Base-by-base conservation (phyloP, 1,140 invertebrate genomes). In the Drosophila pectinifera region DNA sequence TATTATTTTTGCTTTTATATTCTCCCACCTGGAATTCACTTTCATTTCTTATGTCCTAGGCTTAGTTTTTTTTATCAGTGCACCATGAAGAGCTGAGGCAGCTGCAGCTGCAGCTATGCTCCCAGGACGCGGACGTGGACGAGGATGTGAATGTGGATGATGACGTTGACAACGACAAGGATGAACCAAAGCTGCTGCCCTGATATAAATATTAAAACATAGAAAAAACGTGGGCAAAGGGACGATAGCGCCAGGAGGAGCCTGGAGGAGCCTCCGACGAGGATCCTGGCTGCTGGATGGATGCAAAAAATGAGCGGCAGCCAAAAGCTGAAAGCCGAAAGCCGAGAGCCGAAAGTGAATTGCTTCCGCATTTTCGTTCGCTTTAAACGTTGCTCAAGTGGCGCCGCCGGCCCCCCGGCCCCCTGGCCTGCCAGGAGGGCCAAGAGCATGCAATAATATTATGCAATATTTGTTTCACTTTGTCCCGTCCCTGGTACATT, bases 161-260 rank as follows among this genome's bases (percentile, higher is more conserved):
- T 81, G 64, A 78, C 54, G 81, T 77, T 77, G 81, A 77, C 67
- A 73, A 64, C 63, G 68, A 80, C 55, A 54, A 56, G 46, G 55
- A 61, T 31, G 18, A 54, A 45, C 63, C 58, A 36, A 56, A 70
- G 67, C 67, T 70, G 62, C 31, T 56, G 73, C 65, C 56, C 56
- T 74, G 63, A 81, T 86, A 81, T 85, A 81, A 85, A 86, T 86
- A 85, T 86, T 81, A 86, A 80, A 83, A 85, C 73, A 81, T 72
- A 61, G 72, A 57, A 62, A 41, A 56, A 42, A 48, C 1, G 2
- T 20, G 46, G 28, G 28, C 28, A 20, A 46, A 55, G 18, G 31
- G 11, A 13, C 31, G 31, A 34, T 34, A 34, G 31, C 10, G 31
- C 14, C 41, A 38, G 4, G 5, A 28, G n/a, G 26, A 28, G 28